These are phyloP conservation scores for Mercenaria mercenaria DNA, from an alignment of 1,140 invertebrate genomes.

Conservation along the genomic window DNA sequence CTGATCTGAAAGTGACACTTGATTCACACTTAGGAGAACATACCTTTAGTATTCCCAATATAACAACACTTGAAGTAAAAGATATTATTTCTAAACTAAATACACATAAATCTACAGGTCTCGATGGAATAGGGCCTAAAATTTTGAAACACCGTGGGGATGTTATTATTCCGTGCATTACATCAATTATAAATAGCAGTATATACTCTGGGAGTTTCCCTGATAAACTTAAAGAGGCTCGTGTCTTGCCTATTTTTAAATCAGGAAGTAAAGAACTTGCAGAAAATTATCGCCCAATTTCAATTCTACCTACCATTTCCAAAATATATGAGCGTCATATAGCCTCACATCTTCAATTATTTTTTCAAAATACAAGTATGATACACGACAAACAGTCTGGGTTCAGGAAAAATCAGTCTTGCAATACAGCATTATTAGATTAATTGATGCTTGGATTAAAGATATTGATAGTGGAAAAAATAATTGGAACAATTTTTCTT, in stretches of 20 bases:
- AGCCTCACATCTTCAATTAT: background rate
- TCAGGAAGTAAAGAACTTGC: background rate
- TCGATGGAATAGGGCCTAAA: background rate
- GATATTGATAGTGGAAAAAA: background rate
- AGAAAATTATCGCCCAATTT: conserved; percentile 6
- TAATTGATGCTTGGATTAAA: background rate
- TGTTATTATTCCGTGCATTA: background rate
- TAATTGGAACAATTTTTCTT: background rate
- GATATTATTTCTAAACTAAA: background rate
- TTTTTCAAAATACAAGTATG: background rate
- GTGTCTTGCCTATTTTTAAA: background rate
- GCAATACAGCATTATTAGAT: background rate
- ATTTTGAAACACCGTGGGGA: background rate
- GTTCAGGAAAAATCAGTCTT: background rate
- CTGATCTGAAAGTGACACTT: too few species aligned
- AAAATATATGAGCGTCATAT: conserved; percentile 5
- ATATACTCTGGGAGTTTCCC: background rate
- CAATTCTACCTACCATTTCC: background rate
- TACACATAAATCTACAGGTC: background rate
- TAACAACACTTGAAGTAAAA: background rate
- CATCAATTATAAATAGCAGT: background rate
- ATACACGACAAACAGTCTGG: background rate
- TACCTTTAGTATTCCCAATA: background rate
- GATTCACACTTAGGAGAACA: too few species aligned
- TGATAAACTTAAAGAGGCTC: background rate